A percentile compares a stretch with the other conserved stretches of the same genome.
These are phyloP conservation scores for Didymodactylos carnosus DNA, from an alignment of 2,888 invertebrate species.

Conservation along the genomic window DNA sequence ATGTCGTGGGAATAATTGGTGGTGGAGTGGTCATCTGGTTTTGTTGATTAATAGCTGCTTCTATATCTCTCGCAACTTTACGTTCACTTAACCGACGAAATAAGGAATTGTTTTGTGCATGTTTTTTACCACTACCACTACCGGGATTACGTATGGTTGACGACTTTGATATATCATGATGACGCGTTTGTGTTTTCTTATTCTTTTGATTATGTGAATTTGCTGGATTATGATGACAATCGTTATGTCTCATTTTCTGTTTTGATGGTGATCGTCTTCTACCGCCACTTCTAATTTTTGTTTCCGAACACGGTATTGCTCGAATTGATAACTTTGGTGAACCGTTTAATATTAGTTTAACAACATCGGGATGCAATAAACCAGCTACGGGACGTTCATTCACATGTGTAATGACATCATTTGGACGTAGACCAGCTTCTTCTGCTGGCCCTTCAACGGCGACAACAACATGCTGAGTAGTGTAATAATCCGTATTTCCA, in stretches of 20 bases:
- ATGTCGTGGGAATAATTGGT: background rate
- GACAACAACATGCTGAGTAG: constrained; percentile 90
- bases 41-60: background rate
- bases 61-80: background rate
- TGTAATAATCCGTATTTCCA: constrained; percentile 90
- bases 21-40: background rate
- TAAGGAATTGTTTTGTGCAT: constrained; percentile 19
- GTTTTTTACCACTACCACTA: background rate
- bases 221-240: background rate
- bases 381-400: constrained; percentile 67
- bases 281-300: constrained; percentile 45
- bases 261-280: constrained; percentile 40
- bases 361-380: constrained; percentile 62
- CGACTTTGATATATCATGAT: constrained; percentile 41
- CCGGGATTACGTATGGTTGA: constrained; percentile 26
- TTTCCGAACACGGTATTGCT: constrained; percentile 53
- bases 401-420: constrained; percentile 63
- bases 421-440: constrained; percentile 44
- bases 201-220: constrained; percentile 28
- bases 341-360: constrained; percentile 65
- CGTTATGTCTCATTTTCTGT: background rate
- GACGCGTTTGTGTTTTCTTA: no score
- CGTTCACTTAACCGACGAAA: constrained; percentile 20
- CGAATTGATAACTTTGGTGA: background rate
- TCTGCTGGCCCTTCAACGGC: constrained; percentile 48